Conservation (phyloP, 2,797 vertebrate genomes). For the Amphiprion clarkii region DNA sequence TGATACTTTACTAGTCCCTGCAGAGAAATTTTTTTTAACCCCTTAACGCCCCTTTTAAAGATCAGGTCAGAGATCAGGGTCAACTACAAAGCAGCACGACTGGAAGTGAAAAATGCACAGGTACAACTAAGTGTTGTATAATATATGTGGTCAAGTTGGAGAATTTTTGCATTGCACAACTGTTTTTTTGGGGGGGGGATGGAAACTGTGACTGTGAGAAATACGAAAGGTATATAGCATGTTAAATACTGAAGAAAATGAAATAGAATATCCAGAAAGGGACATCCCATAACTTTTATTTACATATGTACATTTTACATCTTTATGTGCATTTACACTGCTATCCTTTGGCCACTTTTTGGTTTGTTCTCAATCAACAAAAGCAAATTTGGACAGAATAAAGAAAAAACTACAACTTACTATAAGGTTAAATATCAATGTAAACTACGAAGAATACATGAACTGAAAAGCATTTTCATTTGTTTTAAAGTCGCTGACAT, state of each 20-base stretch:
- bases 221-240: neutral
- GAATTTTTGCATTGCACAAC: neutral
- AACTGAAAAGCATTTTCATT: too few species aligned
- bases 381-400: too few species aligned
- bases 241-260: too few species aligned
- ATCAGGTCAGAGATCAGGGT: slow-evolving; percentile 43
- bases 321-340: neutral
- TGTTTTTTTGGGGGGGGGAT: neutral
- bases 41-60: slow-evolving; percentile 22
- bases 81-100: slow-evolving; percentile 43
- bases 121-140: neutral
- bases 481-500: too few species aligned
- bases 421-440: too few species aligned
- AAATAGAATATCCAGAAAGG: neutral
- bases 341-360: too few species aligned
- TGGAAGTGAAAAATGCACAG: slow-evolving; percentile 31
- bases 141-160: neutral
- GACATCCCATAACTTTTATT: neutral
- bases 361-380: too few species aligned
- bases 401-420: too few species aligned
- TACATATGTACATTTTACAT: neutral
- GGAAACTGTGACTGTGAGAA: neutral
- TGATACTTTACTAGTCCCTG: slow-evolving; percentile 41
- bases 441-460: too few species aligned
- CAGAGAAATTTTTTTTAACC: slow-evolving; percentile 10